Conservation (phyloP, 2,113 vertebrate genomes). For the Rhabdornis inornatus region DNA sequence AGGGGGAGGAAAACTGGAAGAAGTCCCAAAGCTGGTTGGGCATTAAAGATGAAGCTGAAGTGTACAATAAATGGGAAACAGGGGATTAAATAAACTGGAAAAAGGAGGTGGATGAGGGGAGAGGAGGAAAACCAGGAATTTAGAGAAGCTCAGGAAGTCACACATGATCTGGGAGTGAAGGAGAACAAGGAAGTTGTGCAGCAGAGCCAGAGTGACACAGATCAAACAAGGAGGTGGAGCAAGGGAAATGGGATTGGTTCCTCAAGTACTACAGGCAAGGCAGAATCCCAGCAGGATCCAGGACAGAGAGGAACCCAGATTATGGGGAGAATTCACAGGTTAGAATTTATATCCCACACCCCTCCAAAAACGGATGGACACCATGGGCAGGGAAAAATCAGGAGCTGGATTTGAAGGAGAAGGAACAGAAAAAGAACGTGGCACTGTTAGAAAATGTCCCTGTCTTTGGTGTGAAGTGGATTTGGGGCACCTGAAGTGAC, state of each 20-base stretch:
- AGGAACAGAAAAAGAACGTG: neutral
- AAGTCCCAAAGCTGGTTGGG: neutral
- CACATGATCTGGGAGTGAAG: neutral
- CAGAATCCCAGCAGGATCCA: neutral
- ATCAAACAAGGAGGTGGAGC: neutral
- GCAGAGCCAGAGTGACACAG: neutral
- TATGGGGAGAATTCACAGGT: neutral
- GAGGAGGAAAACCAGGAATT: neutral
- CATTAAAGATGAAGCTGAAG: neutral
- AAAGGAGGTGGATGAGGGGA: neutral
- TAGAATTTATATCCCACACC: neutral
- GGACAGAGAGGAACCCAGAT: neutral
- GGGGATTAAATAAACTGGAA: neutral
- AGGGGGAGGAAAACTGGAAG: neutral
- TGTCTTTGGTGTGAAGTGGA: accelerated
- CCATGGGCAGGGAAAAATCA: neutral
- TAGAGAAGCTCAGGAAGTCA: neutral
- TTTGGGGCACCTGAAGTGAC: neutral
- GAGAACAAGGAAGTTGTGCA: neutral
- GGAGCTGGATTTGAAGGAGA: neutral
- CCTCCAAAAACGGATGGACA: neutral
- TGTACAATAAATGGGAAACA: accelerated
- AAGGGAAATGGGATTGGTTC: neutral
- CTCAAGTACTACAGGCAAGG: neutral
- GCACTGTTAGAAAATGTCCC: neutral